A percentile compares a stretch with the other conserved stretches of the same genome.
Evolutionary conservation across 2,113 vertebrate genomes (phyloP).

Genomic region (Microcebus murinus): DNA sequence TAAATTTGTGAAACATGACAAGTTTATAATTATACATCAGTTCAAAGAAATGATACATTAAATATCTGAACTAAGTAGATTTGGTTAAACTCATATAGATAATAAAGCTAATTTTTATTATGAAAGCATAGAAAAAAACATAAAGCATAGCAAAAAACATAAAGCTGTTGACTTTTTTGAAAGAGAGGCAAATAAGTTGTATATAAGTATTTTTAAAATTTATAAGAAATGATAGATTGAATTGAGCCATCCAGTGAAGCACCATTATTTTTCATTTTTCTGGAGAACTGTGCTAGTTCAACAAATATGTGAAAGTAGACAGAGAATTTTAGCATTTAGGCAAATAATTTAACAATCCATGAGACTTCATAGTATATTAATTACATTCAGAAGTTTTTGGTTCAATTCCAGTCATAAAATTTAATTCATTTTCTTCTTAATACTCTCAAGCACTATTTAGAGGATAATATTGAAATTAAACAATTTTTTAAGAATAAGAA

Average conservation of each 20-base stretch:
- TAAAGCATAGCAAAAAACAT: background rate
- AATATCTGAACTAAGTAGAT: background rate
- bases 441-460: background rate
- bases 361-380: background rate
- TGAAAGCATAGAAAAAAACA: background rate
- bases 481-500: slow-evolving; percentile 46
- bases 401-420: background rate
- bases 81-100: background rate
- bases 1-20: background rate
- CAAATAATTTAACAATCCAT: background rate
- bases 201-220: background rate
- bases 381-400: slow-evolving; percentile 20
- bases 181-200: background rate
- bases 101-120: background rate
- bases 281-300: background rate
- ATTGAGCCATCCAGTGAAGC: background rate
- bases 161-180: background rate
- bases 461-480: background rate
- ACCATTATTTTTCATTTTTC: background rate
- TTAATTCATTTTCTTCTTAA: background rate
- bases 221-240: background rate
- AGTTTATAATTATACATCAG: background rate
- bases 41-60: background rate
- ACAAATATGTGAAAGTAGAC: background rate
- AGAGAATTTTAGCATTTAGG: background rate